These are phyloP conservation scores for Camponotus vicinus DNA, from an alignment of 1,140 invertebrate genomes.

Conservation along the genomic window DNA sequence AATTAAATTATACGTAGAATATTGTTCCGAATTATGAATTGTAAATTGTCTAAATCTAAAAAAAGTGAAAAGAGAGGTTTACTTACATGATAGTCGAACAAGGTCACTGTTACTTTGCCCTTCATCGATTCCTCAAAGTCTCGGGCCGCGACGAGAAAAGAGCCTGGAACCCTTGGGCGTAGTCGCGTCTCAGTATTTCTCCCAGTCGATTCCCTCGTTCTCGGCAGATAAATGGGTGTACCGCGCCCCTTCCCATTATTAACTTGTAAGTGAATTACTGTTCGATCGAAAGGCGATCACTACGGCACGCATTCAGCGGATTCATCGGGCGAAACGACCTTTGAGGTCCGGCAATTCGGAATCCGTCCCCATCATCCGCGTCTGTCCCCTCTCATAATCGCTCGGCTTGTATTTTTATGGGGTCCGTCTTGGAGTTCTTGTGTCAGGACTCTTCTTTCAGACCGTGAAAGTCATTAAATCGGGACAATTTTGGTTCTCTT, in stretches of 20 bases:
- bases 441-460: slow-evolving; percentile 12
- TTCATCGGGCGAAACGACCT: slow-evolving; percentile 79
- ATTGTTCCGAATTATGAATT: neutral
- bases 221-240: slow-evolving; percentile 81
- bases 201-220: slow-evolving; percentile 64
- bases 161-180: slow-evolving; percentile 51
- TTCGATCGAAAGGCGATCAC: slow-evolving; percentile 84
- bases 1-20: neutral
- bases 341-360: slow-evolving; percentile 80
- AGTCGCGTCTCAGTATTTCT: slow-evolving; percentile 63
- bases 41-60: neutral
- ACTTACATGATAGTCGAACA: slow-evolving; percentile 33
- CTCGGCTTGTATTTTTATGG: slow-evolving; percentile 69
- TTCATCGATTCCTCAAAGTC: slow-evolving; percentile 52
- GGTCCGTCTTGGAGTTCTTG: slow-evolving; percentile 42
- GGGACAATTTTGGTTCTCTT: slow-evolving; percentile 12
- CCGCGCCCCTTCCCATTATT: slow-evolving; percentile 83
- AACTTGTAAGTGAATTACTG: slow-evolving; percentile 86
- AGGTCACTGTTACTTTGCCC: slow-evolving; percentile 58
- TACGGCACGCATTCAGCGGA: slow-evolving; percentile 75
- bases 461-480: slow-evolving; percentile 44
- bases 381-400: slow-evolving; percentile 69
- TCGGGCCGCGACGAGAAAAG: slow-evolving; percentile 46
- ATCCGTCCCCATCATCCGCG: slow-evolving; percentile 43
- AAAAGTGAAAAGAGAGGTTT: neutral